These are phyloP conservation scores for Gymnogyps californianus DNA, from an alignment of 2,113 vertebrate genomes.

Conservation along the genomic window DNA sequence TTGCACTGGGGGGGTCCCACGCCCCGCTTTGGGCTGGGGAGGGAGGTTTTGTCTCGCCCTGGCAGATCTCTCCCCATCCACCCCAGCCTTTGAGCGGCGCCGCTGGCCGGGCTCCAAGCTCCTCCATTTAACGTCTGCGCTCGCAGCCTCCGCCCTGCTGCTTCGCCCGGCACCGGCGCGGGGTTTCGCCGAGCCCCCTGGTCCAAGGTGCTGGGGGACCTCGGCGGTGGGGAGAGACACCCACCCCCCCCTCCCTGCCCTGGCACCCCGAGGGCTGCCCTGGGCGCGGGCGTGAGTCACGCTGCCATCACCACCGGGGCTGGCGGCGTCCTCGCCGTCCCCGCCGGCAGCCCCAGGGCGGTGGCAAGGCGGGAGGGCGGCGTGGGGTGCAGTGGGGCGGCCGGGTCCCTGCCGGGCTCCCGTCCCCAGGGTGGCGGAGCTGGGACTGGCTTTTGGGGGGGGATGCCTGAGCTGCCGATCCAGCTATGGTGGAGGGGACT, in stretches of 20 bases:
- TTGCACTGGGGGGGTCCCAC: neutral
- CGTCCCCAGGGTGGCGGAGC: rapidly evolving
- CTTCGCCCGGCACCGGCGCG: neutral
- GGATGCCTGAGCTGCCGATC: neutral
- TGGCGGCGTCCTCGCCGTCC: neutral
- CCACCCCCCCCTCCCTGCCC: no score
- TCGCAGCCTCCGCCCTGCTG: neutral
- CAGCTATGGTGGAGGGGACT: rapidly evolving
- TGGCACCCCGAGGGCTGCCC: neutral
- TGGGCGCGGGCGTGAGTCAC: rapidly evolving
- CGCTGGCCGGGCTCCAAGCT: constrained; percentile 9
- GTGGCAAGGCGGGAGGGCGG: neutral
- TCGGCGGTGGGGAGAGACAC: rapidly evolving
- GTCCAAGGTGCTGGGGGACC: neutral
- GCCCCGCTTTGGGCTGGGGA: rapidly evolving
- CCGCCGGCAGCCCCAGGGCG: neutral
- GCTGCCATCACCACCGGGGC: rapidly evolving
- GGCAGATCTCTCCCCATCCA: neutral
- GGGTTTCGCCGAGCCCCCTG: neutral
- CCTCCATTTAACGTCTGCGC: constrained; percentile 46
- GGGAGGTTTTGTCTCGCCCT: neutral
- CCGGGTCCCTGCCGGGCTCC: neutral
- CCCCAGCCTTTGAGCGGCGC: neutral
- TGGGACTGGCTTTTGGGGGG: neutral
- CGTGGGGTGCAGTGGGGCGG: rapidly evolving